Evolutionary conservation across 2,888 invertebrate species (phyloP), one percentile per base, ranked within the genome.

Genomic region (Slavum lentiscoides): DNA sequence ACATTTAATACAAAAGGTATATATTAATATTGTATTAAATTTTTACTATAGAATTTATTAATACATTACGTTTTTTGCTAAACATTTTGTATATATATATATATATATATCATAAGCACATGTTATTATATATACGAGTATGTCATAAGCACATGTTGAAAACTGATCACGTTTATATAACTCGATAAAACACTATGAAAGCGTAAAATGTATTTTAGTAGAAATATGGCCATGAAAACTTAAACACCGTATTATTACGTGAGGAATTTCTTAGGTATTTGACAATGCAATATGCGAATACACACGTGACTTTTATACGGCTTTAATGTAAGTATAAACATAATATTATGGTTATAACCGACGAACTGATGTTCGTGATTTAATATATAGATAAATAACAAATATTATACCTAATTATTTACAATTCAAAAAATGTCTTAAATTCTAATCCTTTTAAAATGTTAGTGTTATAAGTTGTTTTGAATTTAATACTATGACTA

Each of bases 181-280:
- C 15, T 74, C n/a, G 17, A 13, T 39, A 19, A 37, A 74, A 58
- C 4, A 21, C 8, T 17, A 58, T 11, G 21, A 74, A 66, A 64
- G n/a, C 62, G 13, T 43, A 7, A n/a, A 62, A 6, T 62, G 15
- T 37, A 53, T 53, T 21, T 74, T 39, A 37, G 17, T 39, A 6
- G 23, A 37, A 66, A 75, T 58, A 55, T 75, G 58, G 53, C 39
- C 19, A 39, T 58, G 23, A 23, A 58, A 58, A 58, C 64, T 53
- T 67, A 21, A 67, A 67, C 6, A 53, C n/a, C n/a, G n/a, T 30
- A 69, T 55, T 74, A 67, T 67, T 23, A 67, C 67, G 43, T 43
- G 23, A 55, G 0, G 9, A 55, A 55, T 11, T 53, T n/a, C 37
- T 21, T 15, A 64, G 64, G 53, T 53, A 53, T 13, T 15, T 61